Conservation (phyloP, 2,888 invertebrate genomes). For the Unio pictorum region DNA sequence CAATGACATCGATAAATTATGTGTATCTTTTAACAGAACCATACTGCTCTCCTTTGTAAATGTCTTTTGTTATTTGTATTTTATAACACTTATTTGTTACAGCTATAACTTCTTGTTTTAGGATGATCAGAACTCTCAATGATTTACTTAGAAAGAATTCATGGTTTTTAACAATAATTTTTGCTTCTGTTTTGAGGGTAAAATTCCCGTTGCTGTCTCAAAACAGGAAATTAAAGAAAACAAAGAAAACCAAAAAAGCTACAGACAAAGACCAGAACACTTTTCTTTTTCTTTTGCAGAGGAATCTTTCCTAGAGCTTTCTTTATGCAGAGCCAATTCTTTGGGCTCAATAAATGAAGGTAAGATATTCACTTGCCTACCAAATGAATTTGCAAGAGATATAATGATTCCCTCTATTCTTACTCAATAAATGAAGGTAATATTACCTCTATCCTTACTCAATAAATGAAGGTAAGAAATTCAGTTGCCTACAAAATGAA, state of each 20-base stretch:
- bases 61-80: too few species aligned
- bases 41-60: too few species aligned
- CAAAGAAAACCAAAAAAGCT: neutral
- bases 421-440: too few species aligned
- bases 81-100: too few species aligned
- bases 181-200: neutral
- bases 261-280: neutral
- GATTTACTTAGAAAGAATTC: neutral
- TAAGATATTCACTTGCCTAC: neutral
- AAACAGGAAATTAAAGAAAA: neutral
- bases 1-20: too few species aligned
- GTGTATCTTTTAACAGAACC: too few species aligned
- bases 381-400: too few species aligned
- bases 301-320: conserved; percentile 47
- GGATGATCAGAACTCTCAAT: neutral
- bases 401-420: too few species aligned
- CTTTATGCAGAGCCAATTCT: conserved; percentile 46
- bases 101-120: neutral
- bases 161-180: neutral
- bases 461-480: too few species aligned
- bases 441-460: too few species aligned
- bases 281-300: conserved; percentile 33
- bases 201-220: too few species aligned
- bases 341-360: conserved; percentile 35
- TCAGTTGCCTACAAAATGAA: too few species aligned